Evolutionary conservation across 1,140 invertebrate species (phyloP).

Genomic region (Oedothorax gibbosus): DNA sequence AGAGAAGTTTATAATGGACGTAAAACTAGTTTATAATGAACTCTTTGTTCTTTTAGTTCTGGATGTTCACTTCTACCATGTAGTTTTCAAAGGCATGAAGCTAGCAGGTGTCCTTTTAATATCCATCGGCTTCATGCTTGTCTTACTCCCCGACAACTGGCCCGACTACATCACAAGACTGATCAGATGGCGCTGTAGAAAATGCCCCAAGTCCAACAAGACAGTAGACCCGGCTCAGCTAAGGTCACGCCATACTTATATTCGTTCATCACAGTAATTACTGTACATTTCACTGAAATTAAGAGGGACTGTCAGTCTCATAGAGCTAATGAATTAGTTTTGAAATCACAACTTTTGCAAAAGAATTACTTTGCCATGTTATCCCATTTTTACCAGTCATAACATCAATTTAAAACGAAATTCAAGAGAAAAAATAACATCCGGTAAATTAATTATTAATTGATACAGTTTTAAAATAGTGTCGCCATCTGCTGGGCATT

Average conservation of each 20-base stretch:
- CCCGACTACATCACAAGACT: constrained; percentile 91
- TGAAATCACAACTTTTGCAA: too few relatives aligned
- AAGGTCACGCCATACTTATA: constrained; percentile 29
- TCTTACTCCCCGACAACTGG: constrained; percentile 96
- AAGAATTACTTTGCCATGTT: too few relatives aligned
- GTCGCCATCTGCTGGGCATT: too few relatives aligned
- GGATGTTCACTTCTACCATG: constrained; percentile 86
- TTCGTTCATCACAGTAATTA: constrained; percentile 12
- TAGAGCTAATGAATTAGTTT: too few relatives aligned
- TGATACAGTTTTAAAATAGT: too few relatives aligned
- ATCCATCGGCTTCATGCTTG: constrained; percentile 71
- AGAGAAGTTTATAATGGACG: too few relatives aligned
- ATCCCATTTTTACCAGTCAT: too few relatives aligned
- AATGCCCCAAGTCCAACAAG: constrained; percentile 22
- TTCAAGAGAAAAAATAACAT: not conserved
- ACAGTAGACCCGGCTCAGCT: constrained; percentile 35
- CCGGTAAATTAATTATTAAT: not conserved
- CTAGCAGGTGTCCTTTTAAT: constrained; percentile 91
- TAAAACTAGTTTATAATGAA: too few relatives aligned
- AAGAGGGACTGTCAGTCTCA: too few relatives aligned
- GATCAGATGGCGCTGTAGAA: constrained; percentile 71
- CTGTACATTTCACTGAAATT: not conserved
- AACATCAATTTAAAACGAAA: too few relatives aligned
- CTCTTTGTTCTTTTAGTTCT: constrained; percentile 74
- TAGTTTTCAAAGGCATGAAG: constrained; percentile 92